A percentile compares a stretch with the other conserved stretches of the same genome.
phyloP scores from a whole-genome alignment of 2,888 invertebrate genomes.

The Embidobia sp. region DNA sequence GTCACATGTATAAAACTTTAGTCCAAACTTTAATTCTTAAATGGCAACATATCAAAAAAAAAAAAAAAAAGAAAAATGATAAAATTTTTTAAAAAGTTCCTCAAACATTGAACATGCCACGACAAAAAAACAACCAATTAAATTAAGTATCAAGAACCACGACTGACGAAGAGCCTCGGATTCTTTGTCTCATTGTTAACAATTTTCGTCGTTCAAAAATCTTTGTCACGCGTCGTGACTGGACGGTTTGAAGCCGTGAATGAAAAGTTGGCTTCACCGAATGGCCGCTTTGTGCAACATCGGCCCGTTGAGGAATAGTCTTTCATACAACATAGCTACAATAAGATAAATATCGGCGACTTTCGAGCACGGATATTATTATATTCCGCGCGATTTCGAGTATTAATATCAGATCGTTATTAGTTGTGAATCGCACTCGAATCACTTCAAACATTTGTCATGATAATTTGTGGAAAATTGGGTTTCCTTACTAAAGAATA shows the following conservation, averaged over 20 bases:
- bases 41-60: too few relatives aligned
- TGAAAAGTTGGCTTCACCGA: slow-evolving; percentile 56
- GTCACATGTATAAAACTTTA: too few relatives aligned
- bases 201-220: slow-evolving; percentile 41
- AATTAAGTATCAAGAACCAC: slow-evolving; percentile 17
- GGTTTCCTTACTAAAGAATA: too few relatives aligned
- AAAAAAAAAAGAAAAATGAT: too few relatives aligned
- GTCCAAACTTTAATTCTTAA: too few relatives aligned
- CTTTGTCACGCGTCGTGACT: slow-evolving; percentile 37
- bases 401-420: slow-evolving; percentile 22
- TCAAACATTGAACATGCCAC: too few relatives aligned
- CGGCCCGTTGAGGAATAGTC: slow-evolving; percentile 56
- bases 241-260: slow-evolving; percentile 41
- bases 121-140: too few relatives aligned
- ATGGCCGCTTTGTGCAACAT: slow-evolving; percentile 50
- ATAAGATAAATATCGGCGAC: slow-evolving; percentile 46
- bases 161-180: slow-evolving; percentile 17
- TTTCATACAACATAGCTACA: slow-evolving; percentile 46
- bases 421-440: too few relatives aligned
- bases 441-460: too few relatives aligned
- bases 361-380: slow-evolving; percentile 27
- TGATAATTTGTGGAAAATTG: too few relatives aligned
- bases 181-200: slow-evolving; percentile 36
- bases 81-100: too few relatives aligned
- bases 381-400: slow-evolving; percentile 16